Evolutionary conservation across 2,113 vertebrate species (phyloP).

Genomic region (Psephotus haematonotus): DNA sequence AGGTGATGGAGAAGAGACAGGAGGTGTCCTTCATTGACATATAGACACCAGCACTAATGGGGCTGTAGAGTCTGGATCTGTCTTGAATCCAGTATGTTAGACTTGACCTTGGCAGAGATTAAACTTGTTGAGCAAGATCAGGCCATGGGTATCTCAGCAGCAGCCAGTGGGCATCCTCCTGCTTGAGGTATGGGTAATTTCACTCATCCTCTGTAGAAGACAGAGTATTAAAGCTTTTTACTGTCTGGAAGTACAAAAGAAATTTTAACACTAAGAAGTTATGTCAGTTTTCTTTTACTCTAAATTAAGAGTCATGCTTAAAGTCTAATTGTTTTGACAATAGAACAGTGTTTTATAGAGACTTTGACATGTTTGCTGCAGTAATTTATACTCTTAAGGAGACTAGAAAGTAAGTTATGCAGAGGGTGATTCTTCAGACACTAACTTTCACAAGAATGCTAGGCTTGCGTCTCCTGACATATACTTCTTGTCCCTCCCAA

Average conservation of each 20-base stretch:
- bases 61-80: neutral
- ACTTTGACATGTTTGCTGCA: neutral
- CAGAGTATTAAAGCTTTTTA: neutral
- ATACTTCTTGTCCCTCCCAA: neutral
- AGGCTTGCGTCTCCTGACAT: neutral
- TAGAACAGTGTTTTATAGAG: neutral
- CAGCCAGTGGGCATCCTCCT: neutral
- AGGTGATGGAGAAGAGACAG: neutral
- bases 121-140: neutral
- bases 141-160: neutral
- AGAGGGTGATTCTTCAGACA: neutral
- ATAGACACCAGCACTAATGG: neutral
- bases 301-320: neutral
- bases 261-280: neutral
- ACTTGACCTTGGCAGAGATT: neutral
- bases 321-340: neutral
- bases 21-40: neutral
- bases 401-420: neutral
- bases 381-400: neutral
- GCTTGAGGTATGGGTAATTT: neutral
- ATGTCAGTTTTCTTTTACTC: neutral
- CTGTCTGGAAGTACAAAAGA: neutral
- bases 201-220: neutral
- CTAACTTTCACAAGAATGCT: neutral
- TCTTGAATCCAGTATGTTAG: neutral